phyloP scores from a whole-genome alignment of 2,113 vertebrate species.

The Struthio camelus region DNA sequence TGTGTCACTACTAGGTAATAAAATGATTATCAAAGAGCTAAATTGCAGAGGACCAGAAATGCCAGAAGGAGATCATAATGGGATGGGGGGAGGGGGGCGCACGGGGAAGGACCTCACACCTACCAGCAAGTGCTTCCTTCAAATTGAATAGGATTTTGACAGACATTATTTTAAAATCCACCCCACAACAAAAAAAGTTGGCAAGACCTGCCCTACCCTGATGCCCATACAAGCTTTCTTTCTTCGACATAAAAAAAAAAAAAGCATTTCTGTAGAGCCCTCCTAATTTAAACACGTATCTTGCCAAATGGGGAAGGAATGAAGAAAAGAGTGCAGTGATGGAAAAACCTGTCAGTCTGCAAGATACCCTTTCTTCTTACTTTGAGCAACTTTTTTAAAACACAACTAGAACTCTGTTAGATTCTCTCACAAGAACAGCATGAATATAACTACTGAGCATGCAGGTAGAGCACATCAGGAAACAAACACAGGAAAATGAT shows the following conservation, averaged over 20 bases:
- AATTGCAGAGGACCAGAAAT: background rate
- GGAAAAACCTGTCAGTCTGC: background rate
- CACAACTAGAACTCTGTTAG: background rate
- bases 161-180: background rate
- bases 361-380: background rate
- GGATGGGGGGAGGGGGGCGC: background rate
- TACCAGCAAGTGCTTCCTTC: background rate
- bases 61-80: background rate
- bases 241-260: background rate
- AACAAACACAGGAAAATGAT: background rate
- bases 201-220: background rate
- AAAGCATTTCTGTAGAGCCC: background rate
- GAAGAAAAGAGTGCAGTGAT: background rate
- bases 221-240: background rate
- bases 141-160: background rate
- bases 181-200: background rate
- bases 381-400: background rate
- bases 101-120: background rate
- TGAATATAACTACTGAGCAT: background rate
- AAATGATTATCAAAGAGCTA: background rate
- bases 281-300: background rate
- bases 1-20: background rate
- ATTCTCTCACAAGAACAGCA: background rate
- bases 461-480: background rate
- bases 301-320: background rate